phyloP scores from a whole-genome alignment of 2,797 vertebrate species.

The Fistularia commersonii region DNA sequence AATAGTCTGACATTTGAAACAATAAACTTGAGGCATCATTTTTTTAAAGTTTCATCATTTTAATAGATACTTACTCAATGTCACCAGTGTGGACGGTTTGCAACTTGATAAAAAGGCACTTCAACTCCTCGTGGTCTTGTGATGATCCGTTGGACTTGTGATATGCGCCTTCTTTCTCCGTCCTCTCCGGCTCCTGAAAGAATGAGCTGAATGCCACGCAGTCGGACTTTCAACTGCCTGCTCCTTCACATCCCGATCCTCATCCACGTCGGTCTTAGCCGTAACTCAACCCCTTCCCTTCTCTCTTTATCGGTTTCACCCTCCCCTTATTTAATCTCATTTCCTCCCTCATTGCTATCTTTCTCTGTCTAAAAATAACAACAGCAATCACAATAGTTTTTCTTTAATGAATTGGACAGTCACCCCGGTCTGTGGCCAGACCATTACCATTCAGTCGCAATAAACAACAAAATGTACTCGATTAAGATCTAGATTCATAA shows the following conservation, averaged over 20 bases:
- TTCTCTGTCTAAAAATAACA: constrained; percentile 73
- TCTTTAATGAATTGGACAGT: constrained; percentile 32
- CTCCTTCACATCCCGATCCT: constrained; percentile 36
- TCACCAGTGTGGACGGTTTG: constrained; percentile 29
- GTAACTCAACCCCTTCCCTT: constrained; percentile 42
- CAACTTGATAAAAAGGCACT: constrained; percentile 47
- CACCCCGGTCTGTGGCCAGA: not conserved
- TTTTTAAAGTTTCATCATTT: not conserved
- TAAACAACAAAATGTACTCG: not conserved
- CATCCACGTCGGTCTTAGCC: constrained; percentile 37
- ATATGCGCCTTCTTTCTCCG: constrained; percentile 1
- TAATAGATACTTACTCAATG: constrained; percentile 49
- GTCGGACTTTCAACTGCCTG: constrained; percentile 45
- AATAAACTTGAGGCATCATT: not conserved
- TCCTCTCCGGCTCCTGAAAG: constrained; percentile 14
- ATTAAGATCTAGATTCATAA: too few species aligned
- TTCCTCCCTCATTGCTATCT: constrained; percentile 61
- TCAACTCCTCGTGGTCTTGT: constrained; percentile 23
- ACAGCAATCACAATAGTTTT: constrained; percentile 48
- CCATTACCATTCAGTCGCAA: not conserved
- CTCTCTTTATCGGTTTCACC: constrained; percentile 56
- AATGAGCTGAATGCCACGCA: constrained; percentile 24
- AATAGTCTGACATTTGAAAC: not conserved
- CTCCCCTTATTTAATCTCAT: constrained; percentile 63
- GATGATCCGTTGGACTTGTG: constrained; percentile 10